phyloP scores from a whole-genome alignment of 2,113 vertebrate species.

The Macaca fascicularis region T2T-MFA8v1.1 NC_088375.1:175496001-175496500 shows the following conservation, averaged over 20 bases:
- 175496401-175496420: neutral
- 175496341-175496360: neutral
- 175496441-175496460: neutral
- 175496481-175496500: neutral
- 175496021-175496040: neutral
- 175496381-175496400: neutral
- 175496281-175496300: neutral
- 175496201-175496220: neutral
- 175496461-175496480: neutral
- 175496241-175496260: neutral
- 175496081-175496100: neutral
- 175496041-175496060: neutral
- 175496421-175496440: neutral
- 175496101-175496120: neutral
- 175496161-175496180: neutral
- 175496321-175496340: neutral
- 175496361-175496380: neutral
- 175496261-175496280: neutral
- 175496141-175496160: neutral
- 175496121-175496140: neutral
- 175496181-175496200: neutral
- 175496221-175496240: neutral
- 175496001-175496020: neutral
- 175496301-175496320: neutral
- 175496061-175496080: neutral